Evolutionary conservation across 1,140 invertebrate species (phyloP), one percentile per base, ranked within the genome.

Genomic region (Apis dorsata): DNA sequence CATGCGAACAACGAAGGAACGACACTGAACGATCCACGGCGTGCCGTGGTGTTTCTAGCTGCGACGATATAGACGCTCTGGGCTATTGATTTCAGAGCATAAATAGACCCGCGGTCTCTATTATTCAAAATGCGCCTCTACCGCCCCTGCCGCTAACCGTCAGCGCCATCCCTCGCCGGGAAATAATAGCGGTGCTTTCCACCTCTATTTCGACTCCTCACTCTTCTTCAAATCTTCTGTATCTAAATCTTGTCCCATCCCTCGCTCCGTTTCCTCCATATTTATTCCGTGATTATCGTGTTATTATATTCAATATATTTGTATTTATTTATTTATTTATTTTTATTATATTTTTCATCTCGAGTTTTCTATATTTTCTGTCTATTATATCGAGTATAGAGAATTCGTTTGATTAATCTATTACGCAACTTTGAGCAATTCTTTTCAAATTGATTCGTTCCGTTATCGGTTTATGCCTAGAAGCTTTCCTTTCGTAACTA

Each of bases 11-110:
- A 78, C 65, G 66, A 83, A 78, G 81, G 75, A 83, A 83, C 81
- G 75, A 78, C 66, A 83, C 44, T 77, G 81, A 76, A 63, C 74
- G 65, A 70, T 75, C 72, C 72, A 57, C 21, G 69, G 24, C 57
- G 57, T 65, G 78, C 24, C 72, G 60, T 17, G 19, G 60, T 81
- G 72, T 70, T 34, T 83, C 81, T 70, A 78, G 28, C 34, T 3
- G 34, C 83, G 80, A 65, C 70, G 83, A 89, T 89, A 87, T 87
- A 83, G 81, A 77, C 73, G 75, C 34, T 34, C 83, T 70, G 75
- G 73, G 53, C 85, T 90, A 90, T 90, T 90, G 90, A 90, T 90
- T 90, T 90, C 85, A 75, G 49, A 62, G 85, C 90, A 90, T 90
- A 90, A 90, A 90, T 90, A 90, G 90, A 90, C 83, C 34, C 79